Conservation (phyloP, 1,140 invertebrate genomes). For the Drosophila subobscura region DNA sequence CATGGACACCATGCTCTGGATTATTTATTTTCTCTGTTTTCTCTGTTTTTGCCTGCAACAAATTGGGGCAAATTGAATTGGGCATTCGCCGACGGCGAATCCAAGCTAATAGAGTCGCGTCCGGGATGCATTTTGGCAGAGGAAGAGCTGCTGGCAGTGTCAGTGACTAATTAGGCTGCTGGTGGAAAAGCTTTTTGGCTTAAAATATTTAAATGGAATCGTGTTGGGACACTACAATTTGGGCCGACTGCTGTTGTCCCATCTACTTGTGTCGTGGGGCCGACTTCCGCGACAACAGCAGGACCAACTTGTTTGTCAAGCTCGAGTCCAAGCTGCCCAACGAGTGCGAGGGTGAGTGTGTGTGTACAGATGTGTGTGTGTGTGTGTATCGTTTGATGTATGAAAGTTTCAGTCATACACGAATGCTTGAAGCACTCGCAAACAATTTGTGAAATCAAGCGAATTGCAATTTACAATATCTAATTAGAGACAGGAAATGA, state of each 20-base stretch:
- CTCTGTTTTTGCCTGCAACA: background rate
- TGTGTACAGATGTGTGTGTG: background rate
- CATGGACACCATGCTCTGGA: slow-evolving; percentile 20
- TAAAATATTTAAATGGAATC: slow-evolving; percentile 52
- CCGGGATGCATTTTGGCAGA: slow-evolving; percentile 19
- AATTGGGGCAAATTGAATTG: slow-evolving; percentile 53
- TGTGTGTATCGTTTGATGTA: slow-evolving; percentile 19
- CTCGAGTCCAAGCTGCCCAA: background rate
- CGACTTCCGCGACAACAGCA: background rate
- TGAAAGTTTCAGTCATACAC: slow-evolving; percentile 16
- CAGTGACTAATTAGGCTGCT: slow-evolving; percentile 31
- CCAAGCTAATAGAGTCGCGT: slow-evolving; percentile 22
- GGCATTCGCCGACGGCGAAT: slow-evolving; percentile 22
- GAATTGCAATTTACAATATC: slow-evolving; percentile 17
- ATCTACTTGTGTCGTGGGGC: slow-evolving; percentile 7
- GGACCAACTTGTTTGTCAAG: slow-evolving; percentile 43
- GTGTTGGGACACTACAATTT: slow-evolving; percentile 17
- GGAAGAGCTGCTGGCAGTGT: background rate
- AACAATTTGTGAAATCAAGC: slow-evolving; percentile 34
- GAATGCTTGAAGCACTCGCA: slow-evolving; percentile 32
- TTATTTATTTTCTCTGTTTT: background rate
- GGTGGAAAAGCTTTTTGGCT: slow-evolving; percentile 36
- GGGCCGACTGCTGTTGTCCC: slow-evolving; percentile 10
- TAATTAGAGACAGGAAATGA: slow-evolving; percentile 31
- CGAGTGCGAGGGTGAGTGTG: background rate